These are phyloP conservation scores for Drosophila incognita DNA, from an alignment of 2,888 invertebrate species.

Conservation along the genomic window DNA sequence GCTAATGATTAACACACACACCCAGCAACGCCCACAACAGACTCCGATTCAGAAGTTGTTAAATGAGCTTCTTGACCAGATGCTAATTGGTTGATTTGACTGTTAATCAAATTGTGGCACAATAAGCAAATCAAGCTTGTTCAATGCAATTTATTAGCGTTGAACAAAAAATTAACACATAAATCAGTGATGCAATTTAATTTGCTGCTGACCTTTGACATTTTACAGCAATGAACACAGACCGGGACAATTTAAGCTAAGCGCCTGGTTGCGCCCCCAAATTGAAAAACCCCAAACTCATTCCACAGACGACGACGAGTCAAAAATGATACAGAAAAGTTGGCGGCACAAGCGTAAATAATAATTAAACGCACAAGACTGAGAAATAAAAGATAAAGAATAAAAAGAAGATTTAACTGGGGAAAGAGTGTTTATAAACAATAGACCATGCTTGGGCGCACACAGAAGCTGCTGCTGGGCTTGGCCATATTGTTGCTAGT, in stretches of 20 bases:
- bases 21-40: neutral
- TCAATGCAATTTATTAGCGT: conserved; percentile 8
- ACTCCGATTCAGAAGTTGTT: conserved; percentile 1
- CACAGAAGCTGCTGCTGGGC: conserved; percentile 92
- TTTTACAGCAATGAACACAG: conserved; percentile 35
- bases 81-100: conserved; percentile 54
- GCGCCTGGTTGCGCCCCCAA: conserved; percentile 4
- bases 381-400: conserved; percentile 13
- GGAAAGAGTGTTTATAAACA: conserved; percentile 13
- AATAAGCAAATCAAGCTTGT: conserved; percentile 8
- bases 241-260: neutral
- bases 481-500: conserved; percentile 94
- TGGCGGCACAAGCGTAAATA: conserved; percentile 78
- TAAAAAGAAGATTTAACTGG: conserved; percentile 2
- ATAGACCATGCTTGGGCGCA: conserved; percentile 86
- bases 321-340: conserved; percentile 70
- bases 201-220: neutral
- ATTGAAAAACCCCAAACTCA: neutral
- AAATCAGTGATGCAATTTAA: conserved; percentile 15
- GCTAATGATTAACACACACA: conserved; percentile 31
- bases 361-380: conserved; percentile 14
- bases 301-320: neutral
- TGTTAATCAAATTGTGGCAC: conserved; percentile 53
- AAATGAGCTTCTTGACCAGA: conserved; percentile 25
- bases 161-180: conserved; percentile 5